Base-by-base conservation (phyloP, 2,888 invertebrate genomes). In the Tetropium fuscum region DNA sequence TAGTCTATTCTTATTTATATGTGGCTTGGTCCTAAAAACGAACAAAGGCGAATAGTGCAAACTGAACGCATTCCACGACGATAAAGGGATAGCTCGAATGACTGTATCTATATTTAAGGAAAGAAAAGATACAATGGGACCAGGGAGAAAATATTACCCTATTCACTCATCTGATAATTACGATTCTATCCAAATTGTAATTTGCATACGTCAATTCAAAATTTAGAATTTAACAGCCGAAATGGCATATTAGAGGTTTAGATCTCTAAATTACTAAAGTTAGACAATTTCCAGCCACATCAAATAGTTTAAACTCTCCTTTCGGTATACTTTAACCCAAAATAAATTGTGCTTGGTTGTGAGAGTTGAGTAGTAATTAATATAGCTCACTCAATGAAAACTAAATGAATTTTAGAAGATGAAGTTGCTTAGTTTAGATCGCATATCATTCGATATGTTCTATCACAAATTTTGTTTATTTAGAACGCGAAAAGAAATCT, bases 291-390 rank as follows among this genome's bases (percentile, higher is more conserved):
- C 18, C n/a, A 27, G 11, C 51, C 18, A 38, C 18, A 8, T 27
- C 40, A 51, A 38, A 22, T 51, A 51, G 40, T 40, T 51, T 51
- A 51, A 40, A 38, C 40, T 10, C 27, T 44, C 19, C 27, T 27
- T 40, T 51, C 16, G 11, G 22, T 25, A 25, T 22, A 38, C 15
- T 40, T 40, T 10, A 19, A 48, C 34, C 11, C 13, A 1, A 22
- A 47, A 34, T 34, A 48, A 47, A 48, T 34, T 13, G 8, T 10
- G 20, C 19, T 8, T 11, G 47, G 32, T 32, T 19, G 20, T 19
- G 11, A 11, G 18, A 48, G 11, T 11, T n/a, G 2, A 30, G 20
- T 10, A 15, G 11, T 48, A 20, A n/a, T 30, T n/a, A n/a, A n/a
- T n/a, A n/a, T n/a, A n/a, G n/a, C n/a, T n/a, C n/a, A n/a, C n/a